phyloP scores from a whole-genome alignment of 1,140 invertebrate genomes.

The Samia ricini region DNA sequence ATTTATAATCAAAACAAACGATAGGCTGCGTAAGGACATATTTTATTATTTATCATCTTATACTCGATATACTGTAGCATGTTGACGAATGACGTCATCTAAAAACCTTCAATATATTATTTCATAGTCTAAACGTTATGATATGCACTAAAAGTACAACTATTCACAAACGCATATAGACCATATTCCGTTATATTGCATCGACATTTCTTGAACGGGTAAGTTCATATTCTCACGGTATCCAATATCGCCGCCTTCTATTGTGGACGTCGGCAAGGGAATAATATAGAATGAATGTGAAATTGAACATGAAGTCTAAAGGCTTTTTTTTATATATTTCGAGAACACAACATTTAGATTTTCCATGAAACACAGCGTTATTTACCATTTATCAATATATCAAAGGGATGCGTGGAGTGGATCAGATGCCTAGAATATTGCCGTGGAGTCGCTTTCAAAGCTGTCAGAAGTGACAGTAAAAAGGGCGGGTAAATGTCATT shows the following conservation, averaged over 20 bases:
- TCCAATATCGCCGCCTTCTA: constrained; percentile 7
- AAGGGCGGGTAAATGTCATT: constrained; percentile 71
- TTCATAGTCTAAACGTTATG: background rate
- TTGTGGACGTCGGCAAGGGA: constrained; percentile 6
- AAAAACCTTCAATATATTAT: no score
- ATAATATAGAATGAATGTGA: background rate
- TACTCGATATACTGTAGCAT: no score
- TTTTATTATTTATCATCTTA: no score
- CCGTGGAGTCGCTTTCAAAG: constrained; percentile 67
- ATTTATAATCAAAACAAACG: no score
- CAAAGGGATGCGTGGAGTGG: constrained; percentile 24
- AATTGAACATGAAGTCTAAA: constrained; percentile 11
- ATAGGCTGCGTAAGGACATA: no score
- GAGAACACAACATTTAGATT: background rate
- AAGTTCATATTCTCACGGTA: constrained; percentile 14
- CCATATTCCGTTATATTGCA: background rate
- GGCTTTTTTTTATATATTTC: constrained; percentile 7
- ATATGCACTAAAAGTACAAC: background rate
- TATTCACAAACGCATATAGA: background rate
- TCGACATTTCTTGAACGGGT: background rate
- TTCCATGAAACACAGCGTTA: constrained; percentile 7
- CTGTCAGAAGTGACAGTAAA: constrained; percentile 74
- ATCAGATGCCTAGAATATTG: constrained; percentile 56
- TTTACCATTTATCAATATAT: constrained; percentile 28
- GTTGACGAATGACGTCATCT: no score